Evolutionary conservation across 1,140 invertebrate genomes (phyloP).

Genomic region (Lineus longissimus): DNA sequence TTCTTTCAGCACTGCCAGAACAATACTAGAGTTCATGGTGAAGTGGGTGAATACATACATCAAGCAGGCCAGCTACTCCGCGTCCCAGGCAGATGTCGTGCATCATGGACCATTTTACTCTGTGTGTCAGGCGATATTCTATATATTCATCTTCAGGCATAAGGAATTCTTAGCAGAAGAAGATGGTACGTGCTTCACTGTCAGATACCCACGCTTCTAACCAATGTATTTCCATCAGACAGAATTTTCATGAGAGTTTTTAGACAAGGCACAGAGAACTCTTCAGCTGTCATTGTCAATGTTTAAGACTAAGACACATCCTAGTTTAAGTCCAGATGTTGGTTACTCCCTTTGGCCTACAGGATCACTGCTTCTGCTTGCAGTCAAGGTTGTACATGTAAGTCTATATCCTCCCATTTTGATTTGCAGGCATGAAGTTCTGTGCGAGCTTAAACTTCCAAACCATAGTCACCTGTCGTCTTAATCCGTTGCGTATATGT

Average conservation of each 20-base stretch:
- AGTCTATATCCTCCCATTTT: no score
- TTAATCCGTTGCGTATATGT: slow-evolving; percentile 83
- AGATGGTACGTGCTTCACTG: slow-evolving; percentile 36
- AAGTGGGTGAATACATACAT: slow-evolving; percentile 76
- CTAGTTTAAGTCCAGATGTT: no score
- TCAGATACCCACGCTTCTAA: neutral
- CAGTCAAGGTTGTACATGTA: no score
- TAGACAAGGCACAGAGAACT: neutral
- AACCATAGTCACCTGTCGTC: slow-evolving; percentile 72
- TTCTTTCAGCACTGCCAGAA: slow-evolving; percentile 61
- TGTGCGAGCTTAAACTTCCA: slow-evolving; percentile 70
- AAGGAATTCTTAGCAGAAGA: slow-evolving; percentile 69
- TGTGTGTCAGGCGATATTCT: slow-evolving; percentile 85
- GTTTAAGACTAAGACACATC: neutral
- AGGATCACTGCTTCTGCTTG: no score
- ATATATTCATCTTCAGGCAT: slow-evolving; percentile 81
- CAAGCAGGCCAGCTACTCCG: slow-evolving; percentile 57
- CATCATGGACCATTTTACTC: slow-evolving; percentile 83
- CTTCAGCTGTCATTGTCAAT: no score
- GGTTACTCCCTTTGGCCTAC: no score
- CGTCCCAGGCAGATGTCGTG: slow-evolving; percentile 56
- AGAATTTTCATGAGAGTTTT: neutral
- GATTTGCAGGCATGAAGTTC: slow-evolving; percentile 55
- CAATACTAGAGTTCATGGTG: slow-evolving; percentile 63
- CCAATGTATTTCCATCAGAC: neutral